Base-by-base conservation (phyloP, 2,113 vertebrate genomes). In the Brachionichthys hirsutus region DNA sequence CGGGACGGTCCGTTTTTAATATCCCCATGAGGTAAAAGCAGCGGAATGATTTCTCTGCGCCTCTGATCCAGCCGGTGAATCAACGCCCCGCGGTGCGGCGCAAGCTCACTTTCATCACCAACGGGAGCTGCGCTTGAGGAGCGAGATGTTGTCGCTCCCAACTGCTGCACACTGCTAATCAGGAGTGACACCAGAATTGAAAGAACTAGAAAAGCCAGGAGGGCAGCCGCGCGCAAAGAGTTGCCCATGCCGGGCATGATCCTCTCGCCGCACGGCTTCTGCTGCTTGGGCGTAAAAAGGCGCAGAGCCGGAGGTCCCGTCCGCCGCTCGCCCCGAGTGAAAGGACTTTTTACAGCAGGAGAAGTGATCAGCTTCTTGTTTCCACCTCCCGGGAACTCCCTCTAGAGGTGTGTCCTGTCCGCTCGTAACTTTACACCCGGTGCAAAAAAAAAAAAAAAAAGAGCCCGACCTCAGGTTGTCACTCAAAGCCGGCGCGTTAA, bases 341-440 rank as follows among this genome's bases (percentile, higher is more conserved):
- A 60, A 81, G 61, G 45, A 12, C 22, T 57, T 41, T 70, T 70
- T 16, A 30, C n/a, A 48, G 52, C 53, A 43, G 61, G 24, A 67
- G 58, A 66, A 56, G 56, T 13, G 78, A 61, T 77, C 78, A 12
- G 67, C 70, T 85, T 66, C 77, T 76, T 58, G 71, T 80, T 73
- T 83, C 77, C 85, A 74, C 79, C 84, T 83, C 85, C 78, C 53
- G 64, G 83, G 70, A 84, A 90, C 89, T 88, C 88, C 89, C 85
- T 73, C 73, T 71, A 20, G 81, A 82, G 89, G 90, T 87, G 90
- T 87, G 88, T 84, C 86, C 85, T 87, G 83, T n/a, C 50, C 59
- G 70, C 80, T 63, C 46, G 84, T 80, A 87, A 85, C 77, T 72
- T 81, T 75, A 89, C 85, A 88, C 82, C 80, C 83, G 43, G 54